Evolutionary conservation across 2,888 invertebrate species (phyloP).

Genomic region (Drosophila mayaguana): DNA sequence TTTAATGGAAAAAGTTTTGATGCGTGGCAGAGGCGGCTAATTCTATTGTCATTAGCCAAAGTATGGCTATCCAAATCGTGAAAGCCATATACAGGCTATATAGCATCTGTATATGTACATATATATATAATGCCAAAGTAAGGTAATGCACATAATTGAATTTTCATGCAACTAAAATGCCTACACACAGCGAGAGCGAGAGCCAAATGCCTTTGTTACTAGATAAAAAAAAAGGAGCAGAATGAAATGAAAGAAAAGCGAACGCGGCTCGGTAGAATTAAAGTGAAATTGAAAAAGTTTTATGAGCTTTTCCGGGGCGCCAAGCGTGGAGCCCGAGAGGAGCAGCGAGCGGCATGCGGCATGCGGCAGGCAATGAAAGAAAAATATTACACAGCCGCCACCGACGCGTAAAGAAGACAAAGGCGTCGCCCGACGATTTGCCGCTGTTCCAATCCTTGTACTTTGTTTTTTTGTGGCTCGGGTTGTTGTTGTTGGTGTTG

Average conservation of each 20-base stretch:
- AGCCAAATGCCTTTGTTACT: slow-evolving; percentile 71
- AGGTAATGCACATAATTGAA: slow-evolving; percentile 81
- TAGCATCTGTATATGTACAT: slow-evolving; percentile 12
- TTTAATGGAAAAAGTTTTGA: slow-evolving; percentile 78
- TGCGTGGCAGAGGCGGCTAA: slow-evolving; percentile 66
- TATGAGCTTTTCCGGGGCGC: slow-evolving; percentile 77
- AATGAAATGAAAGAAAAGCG: slow-evolving; percentile 21
- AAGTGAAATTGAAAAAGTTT: slow-evolving; percentile 84
- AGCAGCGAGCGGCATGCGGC: slow-evolving; percentile 28
- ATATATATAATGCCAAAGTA: slow-evolving; percentile 15
- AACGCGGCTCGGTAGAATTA: slow-evolving; percentile 62
- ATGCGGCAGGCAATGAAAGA: slow-evolving; percentile 62
- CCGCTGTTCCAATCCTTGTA: slow-evolving; percentile 33
- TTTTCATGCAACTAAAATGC: slow-evolving; percentile 77
- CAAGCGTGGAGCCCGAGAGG: not conserved
- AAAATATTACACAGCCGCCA: slow-evolving; percentile 78
- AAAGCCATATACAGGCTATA: slow-evolving; percentile 21
- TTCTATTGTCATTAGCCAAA: slow-evolving; percentile 77
- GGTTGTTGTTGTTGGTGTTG: not conserved
- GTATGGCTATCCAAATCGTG: slow-evolving; percentile 46
- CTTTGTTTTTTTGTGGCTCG: slow-evolving; percentile 15
- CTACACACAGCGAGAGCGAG: slow-evolving; percentile 38
- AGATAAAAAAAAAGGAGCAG: slow-evolving; percentile 54
- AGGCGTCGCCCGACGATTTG: slow-evolving; percentile 58
- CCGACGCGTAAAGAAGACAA: slow-evolving; percentile 77